A percentile compares a stretch with the other conserved stretches of the same genome.
phyloP scores from a whole-genome alignment of 2,113 vertebrate species.

The Symphodus melops region DNA sequence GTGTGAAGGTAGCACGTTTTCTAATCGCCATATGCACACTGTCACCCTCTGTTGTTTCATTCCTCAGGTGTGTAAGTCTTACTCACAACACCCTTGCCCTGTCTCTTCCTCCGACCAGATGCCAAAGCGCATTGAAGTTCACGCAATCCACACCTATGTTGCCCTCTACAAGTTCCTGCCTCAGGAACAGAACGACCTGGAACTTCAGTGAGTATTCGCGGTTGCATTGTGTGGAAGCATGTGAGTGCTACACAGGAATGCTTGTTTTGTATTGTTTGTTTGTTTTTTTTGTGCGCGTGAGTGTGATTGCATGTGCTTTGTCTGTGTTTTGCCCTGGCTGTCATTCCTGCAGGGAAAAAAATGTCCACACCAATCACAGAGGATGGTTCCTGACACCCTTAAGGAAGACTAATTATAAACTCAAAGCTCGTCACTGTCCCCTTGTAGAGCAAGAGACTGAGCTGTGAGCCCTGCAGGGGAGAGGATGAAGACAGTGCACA shows the following conservation, averaged over 20 bases:
- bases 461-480: slow-evolving; percentile 52
- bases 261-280: neutral
- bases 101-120: slow-evolving; percentile 58
- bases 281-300: neutral
- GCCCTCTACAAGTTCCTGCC: slow-evolving; percentile 93
- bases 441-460: slow-evolving; percentile 43
- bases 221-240: neutral
- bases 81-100: slow-evolving; percentile 9
- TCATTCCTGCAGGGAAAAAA: slow-evolving; percentile 53
- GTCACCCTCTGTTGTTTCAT: neutral
- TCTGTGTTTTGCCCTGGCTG: slow-evolving; percentile 33
- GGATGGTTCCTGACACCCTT: slow-evolving; percentile 59
- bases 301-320: slow-evolving; percentile 13
- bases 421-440: slow-evolving; percentile 50
- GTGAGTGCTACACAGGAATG: neutral
- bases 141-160: slow-evolving; percentile 92
- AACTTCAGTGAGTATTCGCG: slow-evolving; percentile 87
- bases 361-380: slow-evolving; percentile 71
- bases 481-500: slow-evolving; percentile 53
- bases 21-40: slow-evolving; percentile 13
- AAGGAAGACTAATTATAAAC: slow-evolving; percentile 78
- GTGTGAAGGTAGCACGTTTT: slow-evolving; percentile 41
- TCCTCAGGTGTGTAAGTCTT: neutral
- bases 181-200: slow-evolving; percentile 91
- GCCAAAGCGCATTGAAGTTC: slow-evolving; percentile 84